Percentiles rank a stretch among this genome's conserved stretches.
These are phyloP conservation scores for Passer domesticus DNA, from an alignment of 2,113 vertebrate species.

Conservation along the genomic window DNA sequence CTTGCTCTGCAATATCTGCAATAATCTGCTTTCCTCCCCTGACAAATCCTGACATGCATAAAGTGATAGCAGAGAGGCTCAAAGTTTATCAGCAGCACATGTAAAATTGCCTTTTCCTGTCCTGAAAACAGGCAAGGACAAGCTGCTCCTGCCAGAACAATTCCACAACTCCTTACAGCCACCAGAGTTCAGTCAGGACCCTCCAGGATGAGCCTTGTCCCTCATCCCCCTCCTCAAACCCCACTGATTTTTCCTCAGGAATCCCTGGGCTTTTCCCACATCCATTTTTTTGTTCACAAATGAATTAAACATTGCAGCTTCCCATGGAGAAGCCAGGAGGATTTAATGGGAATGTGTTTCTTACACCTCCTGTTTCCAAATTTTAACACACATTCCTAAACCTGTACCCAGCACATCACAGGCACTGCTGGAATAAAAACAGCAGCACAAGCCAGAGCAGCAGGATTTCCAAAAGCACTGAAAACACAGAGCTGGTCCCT, in stretches of 20 bases:
- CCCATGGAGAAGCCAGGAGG: background rate
- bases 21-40: background rate
- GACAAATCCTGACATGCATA: background rate
- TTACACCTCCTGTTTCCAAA: no score
- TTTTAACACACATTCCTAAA: fast-evolving
- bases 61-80: background rate
- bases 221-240: background rate
- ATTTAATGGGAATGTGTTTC: background rate
- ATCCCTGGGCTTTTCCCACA: background rate
- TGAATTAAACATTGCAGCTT: background rate
- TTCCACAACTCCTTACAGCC: background rate
- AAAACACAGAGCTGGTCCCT: background rate
- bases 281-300: background rate
- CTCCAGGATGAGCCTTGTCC: background rate
- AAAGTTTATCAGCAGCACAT: background rate
- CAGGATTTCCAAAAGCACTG: background rate
- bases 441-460: background rate
- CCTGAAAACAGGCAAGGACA: background rate
- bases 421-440: background rate
- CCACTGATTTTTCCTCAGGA: fast-evolving
- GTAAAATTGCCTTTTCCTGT: background rate
- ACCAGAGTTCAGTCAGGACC: background rate
- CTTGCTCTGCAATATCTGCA: background rate
- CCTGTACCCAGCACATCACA: background rate
- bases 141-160: background rate